A percentile compares a stretch with the other conserved stretches of the same genome.
These are phyloP conservation scores for Microplitis demolitor DNA, from an alignment of 1,140 invertebrate genomes.

Conservation along the genomic window DNA sequence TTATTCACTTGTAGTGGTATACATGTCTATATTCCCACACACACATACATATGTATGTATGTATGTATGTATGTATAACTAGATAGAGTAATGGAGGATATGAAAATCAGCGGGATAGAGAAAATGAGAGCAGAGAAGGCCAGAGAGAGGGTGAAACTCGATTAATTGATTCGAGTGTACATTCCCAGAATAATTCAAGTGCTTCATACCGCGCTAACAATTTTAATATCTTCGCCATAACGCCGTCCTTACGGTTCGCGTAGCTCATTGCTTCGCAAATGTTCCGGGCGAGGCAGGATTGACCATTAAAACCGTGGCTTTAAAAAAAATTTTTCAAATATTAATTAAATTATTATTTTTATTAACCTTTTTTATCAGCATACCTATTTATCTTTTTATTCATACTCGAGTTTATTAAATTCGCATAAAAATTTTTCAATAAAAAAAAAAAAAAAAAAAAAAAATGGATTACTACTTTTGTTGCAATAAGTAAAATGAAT, in stretches of 20 bases:
- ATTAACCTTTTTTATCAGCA: background rate
- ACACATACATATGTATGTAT: background rate
- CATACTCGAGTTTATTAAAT: too few relatives aligned
- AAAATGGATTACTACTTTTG: background rate
- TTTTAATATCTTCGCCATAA: slow-evolving; percentile 53
- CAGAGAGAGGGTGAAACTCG: background rate
- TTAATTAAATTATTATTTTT: slow-evolving; percentile 5
- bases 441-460: too few relatives aligned
- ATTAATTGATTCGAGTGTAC: slow-evolving; percentile 17
- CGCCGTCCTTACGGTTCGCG: slow-evolving; percentile 38
- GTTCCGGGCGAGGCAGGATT: slow-evolving; percentile 63
- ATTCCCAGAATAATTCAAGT: slow-evolving; percentile 14
- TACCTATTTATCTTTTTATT: too few relatives aligned
- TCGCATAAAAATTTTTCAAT: too few relatives aligned
- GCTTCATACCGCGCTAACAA: slow-evolving; percentile 43
- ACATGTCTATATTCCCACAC: background rate
- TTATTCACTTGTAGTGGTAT: background rate
- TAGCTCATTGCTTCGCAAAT: slow-evolving; percentile 60
- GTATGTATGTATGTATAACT: background rate
- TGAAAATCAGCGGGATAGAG: background rate
- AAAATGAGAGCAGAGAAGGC: background rate
- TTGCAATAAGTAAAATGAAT: slow-evolving; percentile 43
- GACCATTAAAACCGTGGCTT: slow-evolving; percentile 65
- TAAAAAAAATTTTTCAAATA: slow-evolving; percentile 34
- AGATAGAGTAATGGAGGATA: background rate